Percentiles rank a stretch among this genome's conserved stretches.
Conservation (phyloP, 2,797 vertebrate genomes). For the Amblyopsis hoosieri region DNA sequence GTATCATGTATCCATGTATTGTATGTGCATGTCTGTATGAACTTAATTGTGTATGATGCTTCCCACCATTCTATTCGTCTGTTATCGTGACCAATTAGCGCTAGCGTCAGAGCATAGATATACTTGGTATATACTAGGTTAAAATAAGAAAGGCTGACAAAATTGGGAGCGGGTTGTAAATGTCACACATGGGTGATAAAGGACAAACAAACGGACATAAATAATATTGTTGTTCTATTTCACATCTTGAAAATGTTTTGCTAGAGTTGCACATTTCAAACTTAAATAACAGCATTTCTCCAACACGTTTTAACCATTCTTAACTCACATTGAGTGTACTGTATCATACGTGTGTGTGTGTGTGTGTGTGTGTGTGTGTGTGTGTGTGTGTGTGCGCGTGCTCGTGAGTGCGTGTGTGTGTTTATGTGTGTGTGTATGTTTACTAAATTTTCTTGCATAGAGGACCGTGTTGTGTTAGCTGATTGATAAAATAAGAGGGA, state of each 20-base stretch:
- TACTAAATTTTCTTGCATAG: conserved; percentile 27
- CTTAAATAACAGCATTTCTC: too few relatives aligned
- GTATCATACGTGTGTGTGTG: conserved; percentile 17
- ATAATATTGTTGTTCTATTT: too few relatives aligned
- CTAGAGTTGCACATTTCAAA: too few relatives aligned
- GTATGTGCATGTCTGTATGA: neutral
- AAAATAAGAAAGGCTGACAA: neutral
- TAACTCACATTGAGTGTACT: too few relatives aligned
- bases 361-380: neutral
- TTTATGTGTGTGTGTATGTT: conserved; percentile 25
- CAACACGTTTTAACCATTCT: too few relatives aligned
- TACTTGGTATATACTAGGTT: neutral
- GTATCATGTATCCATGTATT: too few relatives aligned
- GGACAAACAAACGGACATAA: neutral
- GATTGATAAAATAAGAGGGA: neutral
- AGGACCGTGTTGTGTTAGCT: conserved; percentile 9
- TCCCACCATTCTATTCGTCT: conserved; percentile 5
- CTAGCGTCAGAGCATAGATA: conserved; percentile 1
- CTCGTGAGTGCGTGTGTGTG: conserved; percentile 7
- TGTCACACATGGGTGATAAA: too few relatives aligned
- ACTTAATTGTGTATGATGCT: neutral
- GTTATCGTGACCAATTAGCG: conserved; percentile 30
- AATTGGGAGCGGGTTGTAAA: neutral
- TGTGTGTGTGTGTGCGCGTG: neutral
- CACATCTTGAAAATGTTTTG: too few relatives aligned